A percentile compares a stretch with the other conserved stretches of the same genome.
Conservation (phyloP, 2,888 invertebrate species). For the Pinctada fucata region DNA sequence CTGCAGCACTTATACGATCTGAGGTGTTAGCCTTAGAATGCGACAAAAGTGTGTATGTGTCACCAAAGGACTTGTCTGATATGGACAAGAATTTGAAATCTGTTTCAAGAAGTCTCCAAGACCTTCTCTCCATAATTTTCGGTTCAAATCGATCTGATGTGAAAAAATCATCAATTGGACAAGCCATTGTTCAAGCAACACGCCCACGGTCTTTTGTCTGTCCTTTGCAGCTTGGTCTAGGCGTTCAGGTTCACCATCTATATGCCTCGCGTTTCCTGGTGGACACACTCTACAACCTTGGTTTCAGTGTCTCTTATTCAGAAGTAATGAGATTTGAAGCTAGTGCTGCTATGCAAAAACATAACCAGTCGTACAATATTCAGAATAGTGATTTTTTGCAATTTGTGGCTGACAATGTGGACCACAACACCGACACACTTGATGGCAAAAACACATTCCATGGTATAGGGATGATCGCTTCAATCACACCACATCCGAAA, state of each 20-base stretch:
- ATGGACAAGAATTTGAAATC: constrained; percentile 24
- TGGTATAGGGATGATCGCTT: constrained; percentile 8
- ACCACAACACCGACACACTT: constrained; percentile 19
- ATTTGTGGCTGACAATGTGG: constrained; percentile 3
- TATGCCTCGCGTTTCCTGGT: constrained; percentile 50
- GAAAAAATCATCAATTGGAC: constrained; percentile 47
- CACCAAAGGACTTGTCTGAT: constrained; percentile 28
- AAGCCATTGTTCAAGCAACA: constrained; percentile 47
- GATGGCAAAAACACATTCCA: constrained; percentile 29
- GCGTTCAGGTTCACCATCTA: constrained; percentile 48
- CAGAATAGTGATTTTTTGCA: constrained; percentile 8
- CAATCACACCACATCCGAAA: neutral
- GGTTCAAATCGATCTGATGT: constrained; percentile 26
- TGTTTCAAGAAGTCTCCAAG: constrained; percentile 36
- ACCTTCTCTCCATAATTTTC: constrained; percentile 27
- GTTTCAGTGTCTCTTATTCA: constrained; percentile 49
- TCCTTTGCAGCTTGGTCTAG: constrained; percentile 52
- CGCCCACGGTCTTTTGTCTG: constrained; percentile 39
- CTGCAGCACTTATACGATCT: constrained; percentile 51
- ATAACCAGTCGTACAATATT: neutral
- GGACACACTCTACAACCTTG: constrained; percentile 46
- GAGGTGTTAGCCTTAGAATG: constrained; percentile 47
- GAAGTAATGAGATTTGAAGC: constrained; percentile 51
- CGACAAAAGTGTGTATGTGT: constrained; percentile 45
- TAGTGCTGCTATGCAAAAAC: constrained; percentile 39